Evolutionary conservation across 2,797 vertebrate genomes (phyloP).

Genomic region (Pseudochirops corinnae): DNA sequence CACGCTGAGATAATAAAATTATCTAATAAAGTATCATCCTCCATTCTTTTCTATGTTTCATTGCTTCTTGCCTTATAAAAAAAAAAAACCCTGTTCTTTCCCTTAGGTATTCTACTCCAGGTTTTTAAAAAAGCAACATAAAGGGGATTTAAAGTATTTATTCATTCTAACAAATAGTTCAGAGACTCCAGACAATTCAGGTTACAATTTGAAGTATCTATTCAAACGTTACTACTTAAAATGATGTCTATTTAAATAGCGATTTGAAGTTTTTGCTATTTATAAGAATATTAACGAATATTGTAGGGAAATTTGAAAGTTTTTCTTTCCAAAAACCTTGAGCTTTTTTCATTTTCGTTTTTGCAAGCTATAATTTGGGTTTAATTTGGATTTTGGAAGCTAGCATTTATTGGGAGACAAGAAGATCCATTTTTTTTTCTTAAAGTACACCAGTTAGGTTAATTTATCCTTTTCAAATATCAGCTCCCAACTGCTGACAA

Average conservation of each 20-base stretch:
- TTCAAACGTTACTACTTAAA: neutral
- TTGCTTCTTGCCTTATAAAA: constrained; percentile 28
- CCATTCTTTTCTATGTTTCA: constrained; percentile 5
- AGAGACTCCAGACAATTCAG: neutral
- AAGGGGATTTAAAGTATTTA: neutral
- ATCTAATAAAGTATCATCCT: neutral
- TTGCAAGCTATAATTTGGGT: neutral
- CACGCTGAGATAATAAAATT: constrained; percentile 26
- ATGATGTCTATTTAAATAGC: neutral
- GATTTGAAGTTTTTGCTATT: neutral
- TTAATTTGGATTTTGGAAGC: constrained; percentile 24
- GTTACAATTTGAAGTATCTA: neutral
- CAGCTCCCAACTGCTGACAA: neutral
- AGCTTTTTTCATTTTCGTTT: neutral
- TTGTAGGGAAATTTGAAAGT: neutral
- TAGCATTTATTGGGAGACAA: neutral
- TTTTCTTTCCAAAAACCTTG: neutral
- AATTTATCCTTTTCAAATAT: neutral
- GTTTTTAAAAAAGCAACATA: neutral
- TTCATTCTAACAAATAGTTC: neutral
- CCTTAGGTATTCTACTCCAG: neutral
- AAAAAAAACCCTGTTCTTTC: constrained; percentile 20
- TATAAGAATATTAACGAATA: constrained; percentile 3
- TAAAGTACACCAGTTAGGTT: neutral
- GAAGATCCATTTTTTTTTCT: neutral